Conservation (phyloP, 2,797 vertebrate species). For the Neosalanx taihuensis region DNA sequence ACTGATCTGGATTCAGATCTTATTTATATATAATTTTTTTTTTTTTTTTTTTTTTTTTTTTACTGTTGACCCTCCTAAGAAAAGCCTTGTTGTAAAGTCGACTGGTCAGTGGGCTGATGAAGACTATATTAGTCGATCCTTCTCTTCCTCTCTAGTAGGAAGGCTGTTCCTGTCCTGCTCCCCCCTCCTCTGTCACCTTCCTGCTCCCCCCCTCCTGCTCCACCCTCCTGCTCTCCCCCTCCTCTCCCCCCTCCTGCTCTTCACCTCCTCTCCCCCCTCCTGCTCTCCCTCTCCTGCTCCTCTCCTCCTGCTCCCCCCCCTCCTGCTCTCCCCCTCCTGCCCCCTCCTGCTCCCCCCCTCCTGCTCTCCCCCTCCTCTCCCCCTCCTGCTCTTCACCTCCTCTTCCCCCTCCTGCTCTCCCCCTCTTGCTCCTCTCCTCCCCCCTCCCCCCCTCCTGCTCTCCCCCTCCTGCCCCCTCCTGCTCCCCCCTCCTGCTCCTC, state of each 20-base stretch:
- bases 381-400: too few species aligned
- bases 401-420: slow-evolving; percentile 2
- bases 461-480: too few species aligned
- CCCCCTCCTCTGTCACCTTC: slow-evolving; percentile 3
- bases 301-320: too few species aligned
- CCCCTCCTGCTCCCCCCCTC: too few species aligned
- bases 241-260: too few species aligned
- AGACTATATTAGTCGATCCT: neutral
- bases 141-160: slow-evolving; percentile 8
- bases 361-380: too few species aligned
- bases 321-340: too few species aligned
- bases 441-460: neutral
- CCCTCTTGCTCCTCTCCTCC: neutral
- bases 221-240: too few species aligned
- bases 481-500: neutral
- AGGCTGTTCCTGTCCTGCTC: neutral
- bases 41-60: neutral
- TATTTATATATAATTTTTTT: too few species aligned
- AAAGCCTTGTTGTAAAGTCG: slow-evolving; percentile 16
- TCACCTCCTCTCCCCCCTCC: too few species aligned
- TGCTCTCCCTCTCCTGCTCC: too few species aligned
- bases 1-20: slow-evolving; percentile 62
- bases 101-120: slow-evolving; percentile 60
- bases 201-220: too few species aligned
- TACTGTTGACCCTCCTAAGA: neutral